Base-by-base conservation (phyloP, 2,797 vertebrate species). In the Semaprochilodus insignis region DNA sequence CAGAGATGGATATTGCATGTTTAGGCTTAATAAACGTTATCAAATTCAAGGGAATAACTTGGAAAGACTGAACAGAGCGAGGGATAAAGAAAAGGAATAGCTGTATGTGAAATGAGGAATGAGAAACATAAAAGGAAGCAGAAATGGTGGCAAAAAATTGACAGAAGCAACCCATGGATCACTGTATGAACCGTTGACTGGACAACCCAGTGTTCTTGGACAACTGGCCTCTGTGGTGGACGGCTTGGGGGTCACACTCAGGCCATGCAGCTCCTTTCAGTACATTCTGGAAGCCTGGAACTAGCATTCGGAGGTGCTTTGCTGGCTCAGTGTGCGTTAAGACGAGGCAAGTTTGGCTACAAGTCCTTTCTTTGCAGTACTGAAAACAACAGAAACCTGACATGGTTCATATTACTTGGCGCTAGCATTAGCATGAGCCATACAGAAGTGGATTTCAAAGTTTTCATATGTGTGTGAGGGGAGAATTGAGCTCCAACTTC, bases 21-120 rank as follows among this genome's bases (percentile, higher is more conserved):
- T 14, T 31, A 14, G 3, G 16, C 23, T 13, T 31, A 23, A 2
- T 25, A 23, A 27, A 10, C 23, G 2, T 27, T 63, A 63, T 27
- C 1, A 21, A 62, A 0, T 66, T 14, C 63, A 66, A 10, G 10
- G 8, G 1, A 36, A 67, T 36, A 34, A 2, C 62, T 21, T 19
- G 17, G 6, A 67, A 67, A 67, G 36, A 67, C 87, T 76, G 81
- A 76, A 7, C 54, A 0, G 10, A 70, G 54, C 65, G 62, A 80
- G 77, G 69, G 57, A 23, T 31, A 44, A 23, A 74, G 25, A 27
- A 40, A 15, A 27, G 11, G 1, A 66, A 23, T 40, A 19, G 16
- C 7, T 17, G 66, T 40, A 15, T 34, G 67, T 21, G 1, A 63
- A 23, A 34, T 23, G 17, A 80, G 13, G 40, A 44, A 31, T 23